Evolutionary conservation across 2,113 vertebrate genomes (phyloP).

Genomic region (Channa maculata): DNA sequence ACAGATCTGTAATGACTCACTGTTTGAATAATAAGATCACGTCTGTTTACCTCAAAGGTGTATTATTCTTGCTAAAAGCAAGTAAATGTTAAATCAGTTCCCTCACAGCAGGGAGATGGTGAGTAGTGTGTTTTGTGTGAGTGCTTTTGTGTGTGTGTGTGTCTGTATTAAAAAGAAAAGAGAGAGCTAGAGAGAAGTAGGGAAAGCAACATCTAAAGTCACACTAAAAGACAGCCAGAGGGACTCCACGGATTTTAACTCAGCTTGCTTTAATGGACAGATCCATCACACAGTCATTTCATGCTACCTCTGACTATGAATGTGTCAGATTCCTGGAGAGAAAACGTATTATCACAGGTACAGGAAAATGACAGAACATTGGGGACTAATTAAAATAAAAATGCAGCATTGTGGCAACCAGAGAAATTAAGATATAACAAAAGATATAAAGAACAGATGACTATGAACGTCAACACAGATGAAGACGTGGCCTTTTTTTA

Average conservation of each 20-base stretch:
- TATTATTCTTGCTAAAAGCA: constrained; percentile 51
- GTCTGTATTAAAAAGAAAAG: constrained; percentile 28
- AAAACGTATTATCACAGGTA: constrained; percentile 56
- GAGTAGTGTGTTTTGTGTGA: constrained; percentile 2
- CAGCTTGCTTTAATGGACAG: constrained; percentile 62
- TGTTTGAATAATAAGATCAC: constrained; percentile 54
- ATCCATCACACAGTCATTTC: constrained; percentile 62
- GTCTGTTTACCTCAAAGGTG: constrained; percentile 42
- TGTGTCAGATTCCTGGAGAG: constrained; percentile 52
- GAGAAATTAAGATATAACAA: constrained; percentile 15
- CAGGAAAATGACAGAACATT: constrained; percentile 16
- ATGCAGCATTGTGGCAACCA: neutral
- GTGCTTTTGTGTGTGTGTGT: constrained; percentile 11
- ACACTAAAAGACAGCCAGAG: constrained; percentile 37
- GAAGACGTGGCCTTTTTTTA: constrained; percentile 17
- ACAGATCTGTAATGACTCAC: constrained; percentile 49
- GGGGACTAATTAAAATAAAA: constrained; percentile 41
- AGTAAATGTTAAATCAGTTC: constrained; percentile 45
- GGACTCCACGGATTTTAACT: constrained; percentile 46
- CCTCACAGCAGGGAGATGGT: constrained; percentile 23
- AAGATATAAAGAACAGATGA: neutral
- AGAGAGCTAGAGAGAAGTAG: neutral
- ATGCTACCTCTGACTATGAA: constrained; percentile 35
- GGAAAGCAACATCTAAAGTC: constrained; percentile 20
- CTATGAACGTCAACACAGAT: neutral